Percentiles rank a stretch among this genome's conserved stretches.
phyloP scores from a whole-genome alignment of 1,140 invertebrate species.

The Brachionus paranguensis region DNA sequence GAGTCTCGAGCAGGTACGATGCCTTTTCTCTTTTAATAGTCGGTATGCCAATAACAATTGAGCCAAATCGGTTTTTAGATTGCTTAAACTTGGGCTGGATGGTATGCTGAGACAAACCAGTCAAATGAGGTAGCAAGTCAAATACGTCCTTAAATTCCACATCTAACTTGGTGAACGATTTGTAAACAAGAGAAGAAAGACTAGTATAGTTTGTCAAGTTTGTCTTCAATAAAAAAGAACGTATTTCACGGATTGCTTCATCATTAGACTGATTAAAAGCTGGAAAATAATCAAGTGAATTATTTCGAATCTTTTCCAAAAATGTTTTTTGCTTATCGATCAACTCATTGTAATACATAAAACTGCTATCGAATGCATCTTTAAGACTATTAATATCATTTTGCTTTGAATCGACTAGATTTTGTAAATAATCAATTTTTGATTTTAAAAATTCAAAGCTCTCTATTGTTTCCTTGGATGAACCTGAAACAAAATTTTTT shows the following conservation, averaged over 20 bases:
- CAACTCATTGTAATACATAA: neutral
- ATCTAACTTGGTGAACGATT: slow-evolving; percentile 38
- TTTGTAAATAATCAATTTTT: slow-evolving; percentile 27
- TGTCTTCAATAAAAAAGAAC: neutral
- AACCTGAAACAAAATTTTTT: neutral
- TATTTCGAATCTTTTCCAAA: neutral
- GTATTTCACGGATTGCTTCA: neutral
- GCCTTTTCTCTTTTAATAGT: slow-evolving; percentile 82
- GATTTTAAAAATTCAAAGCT: neutral
- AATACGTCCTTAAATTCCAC: neutral
- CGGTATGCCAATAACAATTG: slow-evolving; percentile 77
- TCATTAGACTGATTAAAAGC: neutral
- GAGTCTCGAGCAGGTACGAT: slow-evolving; percentile 76
- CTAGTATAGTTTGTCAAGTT: slow-evolving; percentile 21
- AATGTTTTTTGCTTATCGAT: slow-evolving; percentile 13
- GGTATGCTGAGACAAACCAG: neutral
- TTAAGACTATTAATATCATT: slow-evolving; percentile 8
- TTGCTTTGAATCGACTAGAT: slow-evolving; percentile 22
- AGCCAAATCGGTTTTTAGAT: slow-evolving; percentile 55
- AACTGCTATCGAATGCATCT: neutral
- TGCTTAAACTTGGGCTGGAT: slow-evolving; percentile 36
- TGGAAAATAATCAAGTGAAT: neutral
- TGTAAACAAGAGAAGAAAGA: slow-evolving; percentile 23
- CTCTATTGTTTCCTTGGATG: neutral
- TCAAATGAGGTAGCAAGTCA: slow-evolving; percentile 31